phyloP scores from a whole-genome alignment of 2,888 invertebrate species.

The Macrosoma leucophasiata region DNA sequence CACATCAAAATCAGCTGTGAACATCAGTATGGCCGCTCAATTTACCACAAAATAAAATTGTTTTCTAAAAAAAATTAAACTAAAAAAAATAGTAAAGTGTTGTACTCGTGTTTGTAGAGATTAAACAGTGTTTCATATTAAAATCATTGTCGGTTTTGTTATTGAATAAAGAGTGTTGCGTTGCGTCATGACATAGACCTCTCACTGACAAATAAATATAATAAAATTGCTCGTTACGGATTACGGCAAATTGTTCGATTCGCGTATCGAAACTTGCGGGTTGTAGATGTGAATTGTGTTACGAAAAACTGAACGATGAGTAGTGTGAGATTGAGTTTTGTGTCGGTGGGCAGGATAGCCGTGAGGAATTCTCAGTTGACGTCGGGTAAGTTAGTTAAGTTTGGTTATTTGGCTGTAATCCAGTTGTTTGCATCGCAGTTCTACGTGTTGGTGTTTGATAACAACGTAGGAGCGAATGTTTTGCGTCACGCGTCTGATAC shows the following conservation, averaged over 20 bases:
- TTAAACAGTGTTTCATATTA: conserved; percentile 42
- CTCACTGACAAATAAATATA: conserved; percentile 74
- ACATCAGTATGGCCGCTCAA: conserved; percentile 73
- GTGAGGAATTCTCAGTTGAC: conserved; percentile 63
- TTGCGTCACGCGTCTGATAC: too few species aligned
- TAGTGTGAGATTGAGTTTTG: conserved; percentile 68
- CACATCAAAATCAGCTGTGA: conserved; percentile 76
- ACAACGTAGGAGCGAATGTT: too few species aligned
- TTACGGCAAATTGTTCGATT: conserved; percentile 33
- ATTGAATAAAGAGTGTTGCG: conserved; percentile 33
- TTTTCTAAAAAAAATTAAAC: conserved; percentile 51
- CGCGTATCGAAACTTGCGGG: conserved; percentile 42
- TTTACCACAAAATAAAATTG: conserved; percentile 62
- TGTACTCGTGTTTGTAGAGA: conserved; percentile 60
- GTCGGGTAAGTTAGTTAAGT: conserved; percentile 56
- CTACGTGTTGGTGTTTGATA: conserved; percentile 53
- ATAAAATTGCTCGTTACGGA: conserved; percentile 52
- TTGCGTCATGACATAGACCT: conserved; percentile 74
- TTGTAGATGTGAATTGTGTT: conserved; percentile 56
- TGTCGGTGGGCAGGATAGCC: conserved; percentile 67
- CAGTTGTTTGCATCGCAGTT: conserved; percentile 48
- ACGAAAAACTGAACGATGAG: conserved; percentile 54
- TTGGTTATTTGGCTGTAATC: conserved; percentile 51
- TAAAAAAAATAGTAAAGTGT: conserved; percentile 62
- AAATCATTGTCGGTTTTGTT: conserved; percentile 40